A percentile compares a stretch with the other conserved stretches of the same genome.
Evolutionary conservation across 2,888 invertebrate genomes (phyloP).

Genomic region (Drosophila meridiana): DNA sequence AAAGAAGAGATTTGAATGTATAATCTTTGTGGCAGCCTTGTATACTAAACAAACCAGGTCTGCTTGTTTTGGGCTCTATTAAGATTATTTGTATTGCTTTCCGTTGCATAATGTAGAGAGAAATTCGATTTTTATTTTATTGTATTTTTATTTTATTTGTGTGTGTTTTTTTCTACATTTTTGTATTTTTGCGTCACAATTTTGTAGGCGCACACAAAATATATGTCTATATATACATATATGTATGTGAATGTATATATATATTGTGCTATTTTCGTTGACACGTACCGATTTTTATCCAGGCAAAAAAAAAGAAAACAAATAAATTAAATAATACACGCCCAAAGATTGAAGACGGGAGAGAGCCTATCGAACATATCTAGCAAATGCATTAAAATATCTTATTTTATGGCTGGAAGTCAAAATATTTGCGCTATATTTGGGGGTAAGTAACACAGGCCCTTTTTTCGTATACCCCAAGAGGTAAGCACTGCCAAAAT

Average conservation of each 20-base stretch:
- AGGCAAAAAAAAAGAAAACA: slow-evolving; percentile 26
- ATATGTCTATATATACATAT: neutral
- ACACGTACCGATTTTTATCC: slow-evolving; percentile 47
- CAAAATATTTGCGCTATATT: slow-evolving; percentile 5
- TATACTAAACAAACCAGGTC: neutral
- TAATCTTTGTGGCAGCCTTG: slow-evolving; percentile 7
- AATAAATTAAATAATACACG: slow-evolving; percentile 15
- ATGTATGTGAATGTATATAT: slow-evolving; percentile 6
- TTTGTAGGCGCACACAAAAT: slow-evolving; percentile 13
- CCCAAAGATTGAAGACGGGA: slow-evolving; percentile 11
- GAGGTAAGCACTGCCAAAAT: neutral
- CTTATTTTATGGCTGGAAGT: slow-evolving; percentile 3
- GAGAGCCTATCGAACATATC: slow-evolving; percentile 3
- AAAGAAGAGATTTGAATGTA: neutral
- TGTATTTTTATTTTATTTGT: neutral
- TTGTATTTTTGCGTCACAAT: slow-evolving; percentile 45
- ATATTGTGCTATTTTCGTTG: slow-evolving; percentile 60
- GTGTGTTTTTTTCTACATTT: neutral
- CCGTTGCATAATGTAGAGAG: neutral
- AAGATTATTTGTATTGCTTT: slow-evolving; percentile 11
- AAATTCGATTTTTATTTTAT: neutral
- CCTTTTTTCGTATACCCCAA: slow-evolving; percentile 30
- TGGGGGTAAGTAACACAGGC: slow-evolving; percentile 63
- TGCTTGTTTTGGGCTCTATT: slow-evolving; percentile 1
- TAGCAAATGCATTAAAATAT: slow-evolving; percentile 2